Evolutionary conservation across 2,113 vertebrate genomes (phyloP).

Genomic region (Bos indicus): DNA sequence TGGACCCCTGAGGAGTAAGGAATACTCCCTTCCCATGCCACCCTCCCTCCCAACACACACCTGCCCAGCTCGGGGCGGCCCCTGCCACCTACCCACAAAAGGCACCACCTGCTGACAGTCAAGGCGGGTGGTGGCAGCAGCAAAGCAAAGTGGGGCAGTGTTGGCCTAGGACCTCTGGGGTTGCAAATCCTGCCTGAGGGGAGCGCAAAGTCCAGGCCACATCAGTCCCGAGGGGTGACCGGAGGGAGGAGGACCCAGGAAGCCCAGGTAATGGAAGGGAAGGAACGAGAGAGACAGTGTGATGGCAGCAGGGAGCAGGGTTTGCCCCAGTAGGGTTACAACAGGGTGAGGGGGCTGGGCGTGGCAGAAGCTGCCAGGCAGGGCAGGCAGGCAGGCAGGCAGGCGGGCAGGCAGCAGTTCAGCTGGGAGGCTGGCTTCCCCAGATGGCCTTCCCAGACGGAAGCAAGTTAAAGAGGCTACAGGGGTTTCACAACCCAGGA

Average conservation of each 20-base stretch:
- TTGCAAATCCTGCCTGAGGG: background rate
- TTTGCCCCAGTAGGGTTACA: background rate
- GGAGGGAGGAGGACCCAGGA: background rate
- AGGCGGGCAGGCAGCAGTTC: background rate
- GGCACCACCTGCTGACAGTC: background rate
- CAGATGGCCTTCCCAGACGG: background rate
- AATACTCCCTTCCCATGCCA: background rate
- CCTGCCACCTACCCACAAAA: background rate
- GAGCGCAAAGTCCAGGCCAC: background rate
- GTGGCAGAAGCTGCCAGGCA: background rate
- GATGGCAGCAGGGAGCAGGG: background rate
- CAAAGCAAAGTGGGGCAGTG: background rate
- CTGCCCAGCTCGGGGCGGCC: background rate
- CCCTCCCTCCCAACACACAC: background rate
- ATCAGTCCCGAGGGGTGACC: background rate
- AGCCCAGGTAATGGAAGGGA: background rate
- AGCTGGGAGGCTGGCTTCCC: background rate
- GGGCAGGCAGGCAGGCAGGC: background rate
- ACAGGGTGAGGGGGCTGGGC: background rate
- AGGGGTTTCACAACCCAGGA: constrained; percentile 37
- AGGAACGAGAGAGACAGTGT: background rate
- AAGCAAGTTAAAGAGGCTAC: constrained; percentile 6
- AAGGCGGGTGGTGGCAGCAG: background rate
- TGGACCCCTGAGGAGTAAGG: background rate
- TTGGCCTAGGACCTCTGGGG: background rate